Evolutionary conservation across 2,888 invertebrate species (phyloP), one percentile per base, ranked within the genome.

Genomic region (Andrena praecox): DNA sequence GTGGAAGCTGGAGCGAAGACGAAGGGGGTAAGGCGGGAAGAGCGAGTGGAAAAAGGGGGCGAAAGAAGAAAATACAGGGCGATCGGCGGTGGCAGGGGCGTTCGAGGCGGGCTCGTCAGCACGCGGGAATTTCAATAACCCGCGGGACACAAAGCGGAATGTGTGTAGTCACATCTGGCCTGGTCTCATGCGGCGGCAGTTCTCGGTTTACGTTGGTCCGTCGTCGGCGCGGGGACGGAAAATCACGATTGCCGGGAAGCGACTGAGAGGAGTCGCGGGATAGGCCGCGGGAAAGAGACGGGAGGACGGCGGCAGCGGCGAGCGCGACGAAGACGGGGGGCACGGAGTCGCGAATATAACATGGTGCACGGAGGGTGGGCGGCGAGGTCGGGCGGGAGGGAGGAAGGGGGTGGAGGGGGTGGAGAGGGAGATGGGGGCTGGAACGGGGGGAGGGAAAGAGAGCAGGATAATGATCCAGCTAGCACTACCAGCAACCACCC

Each of bases 151-250:
- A 89, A 91, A 91, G 88, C 89, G 89, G 90, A 85, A 90, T 90
- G 89, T 91, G 90, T 91, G 89, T 91, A 91, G 90, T 91, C 92
- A 90, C 92, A 92, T 92, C 91, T 92, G 92, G 91, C 79, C 87
- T 72, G 80, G 88, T 92, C 92, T 90, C 93, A 92, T 91, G 91
- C 91, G 85, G 86, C 87, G 86, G 82, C 82, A 78, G 84, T 87
- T 87, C 89, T 87, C 87, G 89, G 91, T 92, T 91, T 92, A 91
- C 90, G 91, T 89, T 89, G 89, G 84, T 84, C 89, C 77, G 75
- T 72, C 77, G 70, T 72, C 68, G 70, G 71, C 16, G 66, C 87
- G 87, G 87, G 88, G 89, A 92, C 87, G 89, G 91, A 91, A 92
- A 92, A 91, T 92, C 90, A 91, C 90, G 90, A 90, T 90, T 89